Evolutionary conservation across 2,797 vertebrate genomes (phyloP).

Genomic region (Arnoldichthys spilopterus): DNA sequence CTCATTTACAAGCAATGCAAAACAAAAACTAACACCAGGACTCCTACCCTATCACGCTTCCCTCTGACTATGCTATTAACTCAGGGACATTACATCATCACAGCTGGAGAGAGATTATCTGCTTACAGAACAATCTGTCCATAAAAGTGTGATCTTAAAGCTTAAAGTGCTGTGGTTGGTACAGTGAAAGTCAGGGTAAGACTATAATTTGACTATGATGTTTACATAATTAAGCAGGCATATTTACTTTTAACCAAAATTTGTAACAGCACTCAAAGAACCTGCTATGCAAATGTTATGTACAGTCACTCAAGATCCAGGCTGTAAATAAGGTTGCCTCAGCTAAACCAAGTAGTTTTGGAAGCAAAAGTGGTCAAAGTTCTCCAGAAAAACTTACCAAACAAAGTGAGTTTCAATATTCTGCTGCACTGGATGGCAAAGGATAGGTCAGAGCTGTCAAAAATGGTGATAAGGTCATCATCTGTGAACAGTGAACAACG

Average conservation of each 20-base stretch:
- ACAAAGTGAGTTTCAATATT: slow-evolving; percentile 97
- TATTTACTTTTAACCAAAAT: neutral
- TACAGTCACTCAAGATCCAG: neutral
- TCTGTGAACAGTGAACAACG: slow-evolving; percentile 75
- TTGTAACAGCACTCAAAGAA: neutral
- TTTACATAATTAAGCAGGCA: neutral
- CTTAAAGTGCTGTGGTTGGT: slow-evolving; percentile 25
- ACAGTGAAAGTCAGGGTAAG: neutral
- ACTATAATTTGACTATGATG: neutral
- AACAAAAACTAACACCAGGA: neutral
- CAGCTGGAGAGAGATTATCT: slow-evolving; percentile 48
- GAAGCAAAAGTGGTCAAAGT: neutral
- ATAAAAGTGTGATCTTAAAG: slow-evolving; percentile 18
- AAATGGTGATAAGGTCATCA: slow-evolving; percentile 98
- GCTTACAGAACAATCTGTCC: slow-evolving; percentile 39
- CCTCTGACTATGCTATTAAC: slow-evolving; percentile 16
- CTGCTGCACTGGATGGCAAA: slow-evolving; percentile 99
- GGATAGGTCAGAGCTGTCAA: slow-evolving; percentile 98
- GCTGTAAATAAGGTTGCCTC: neutral
- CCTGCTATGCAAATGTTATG: too few species aligned
- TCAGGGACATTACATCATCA: slow-evolving; percentile 24
- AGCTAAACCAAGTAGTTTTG: neutral
- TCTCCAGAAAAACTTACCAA: slow-evolving; percentile 83
- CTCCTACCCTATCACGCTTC: too few species aligned
- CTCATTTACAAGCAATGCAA: too few species aligned